Conservation (phyloP, 1,140 invertebrate genomes). For the Muscidifurax raptorellus region DNA sequence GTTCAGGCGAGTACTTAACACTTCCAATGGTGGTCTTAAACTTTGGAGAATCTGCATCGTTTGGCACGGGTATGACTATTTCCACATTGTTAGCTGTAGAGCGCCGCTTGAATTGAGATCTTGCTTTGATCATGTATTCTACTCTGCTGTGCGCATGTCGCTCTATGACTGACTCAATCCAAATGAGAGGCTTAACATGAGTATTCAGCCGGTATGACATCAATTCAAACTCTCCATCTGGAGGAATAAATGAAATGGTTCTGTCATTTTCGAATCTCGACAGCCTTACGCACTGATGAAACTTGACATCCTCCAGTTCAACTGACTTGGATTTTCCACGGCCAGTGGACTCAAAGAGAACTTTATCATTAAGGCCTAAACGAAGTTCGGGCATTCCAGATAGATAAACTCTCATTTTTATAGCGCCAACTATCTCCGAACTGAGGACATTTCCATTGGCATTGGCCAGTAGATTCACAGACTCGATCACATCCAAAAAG, state of each 20-base stretch:
- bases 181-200: slow-evolving; percentile 98
- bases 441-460: slow-evolving; percentile 98
- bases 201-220: slow-evolving; percentile 99
- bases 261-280: slow-evolving; percentile 99
- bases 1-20: slow-evolving; percentile 98
- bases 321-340: slow-evolving; percentile 99
- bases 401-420: slow-evolving; percentile 99
- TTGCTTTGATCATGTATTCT: slow-evolving; percentile 99
- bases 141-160: slow-evolving; percentile 98
- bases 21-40: slow-evolving; percentile 99
- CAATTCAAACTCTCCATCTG: slow-evolving; percentile 99
- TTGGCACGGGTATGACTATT: slow-evolving; percentile 98
- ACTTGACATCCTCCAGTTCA: slow-evolving; percentile 99
- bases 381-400: slow-evolving; percentile 99
- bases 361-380: slow-evolving; percentile 98
- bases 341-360: slow-evolving; percentile 98
- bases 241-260: slow-evolving; percentile 99
- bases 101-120: slow-evolving; percentile 98
- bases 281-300: slow-evolving; percentile 98
- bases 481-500: slow-evolving; percentile 99
- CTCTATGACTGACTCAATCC: slow-evolving; percentile 99
- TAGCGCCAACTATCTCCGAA: slow-evolving; percentile 98
- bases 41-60: slow-evolving; percentile 98
- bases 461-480: slow-evolving; percentile 97
- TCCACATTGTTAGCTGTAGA: slow-evolving; percentile 99